Conservation (phyloP, 23 tunicate species). For the Trididemnum nubilum region DNA sequence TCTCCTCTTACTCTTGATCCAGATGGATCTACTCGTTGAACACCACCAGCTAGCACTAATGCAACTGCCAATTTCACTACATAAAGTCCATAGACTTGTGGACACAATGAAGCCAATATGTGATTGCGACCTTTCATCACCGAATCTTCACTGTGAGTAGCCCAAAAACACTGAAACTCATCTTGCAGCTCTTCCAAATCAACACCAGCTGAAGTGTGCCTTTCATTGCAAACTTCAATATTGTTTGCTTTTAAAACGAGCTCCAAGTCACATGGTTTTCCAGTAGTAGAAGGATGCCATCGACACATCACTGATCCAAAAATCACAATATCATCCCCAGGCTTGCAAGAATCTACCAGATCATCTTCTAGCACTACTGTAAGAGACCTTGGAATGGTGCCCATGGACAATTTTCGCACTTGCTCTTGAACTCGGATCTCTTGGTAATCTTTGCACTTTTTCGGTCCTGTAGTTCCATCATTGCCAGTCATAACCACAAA, state of each 20-base stretch:
- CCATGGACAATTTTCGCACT: constrained; percentile 79
- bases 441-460: constrained; percentile 85
- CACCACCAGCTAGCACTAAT: constrained; percentile 89
- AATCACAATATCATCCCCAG: constrained; percentile 84
- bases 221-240: constrained; percentile 80
- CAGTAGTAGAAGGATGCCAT: constrained; percentile 61
- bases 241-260: constrained; percentile 82
- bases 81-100: constrained; percentile 90
- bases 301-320: constrained; percentile 76
- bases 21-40: constrained; percentile 66
- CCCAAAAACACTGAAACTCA: constrained; percentile 94
- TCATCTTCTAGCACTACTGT: constrained; percentile 86
- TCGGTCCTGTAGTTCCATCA: constrained; percentile 16
- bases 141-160: constrained; percentile 52
- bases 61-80: constrained; percentile 96
- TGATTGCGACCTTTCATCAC: constrained; percentile 70
- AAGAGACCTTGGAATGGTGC: constrained; percentile 82
- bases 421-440: constrained; percentile 91
- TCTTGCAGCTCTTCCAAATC: constrained; percentile 64
- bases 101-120: constrained; percentile 81
- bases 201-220: constrained; percentile 8
- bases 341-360: constrained; percentile 86
- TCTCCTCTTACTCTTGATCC: constrained; percentile 90
- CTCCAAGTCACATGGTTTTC: constrained; percentile 75
- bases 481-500: constrained; percentile 57